These are phyloP conservation scores for Antheraea pernyi DNA, from an alignment of 1,140 invertebrate species.

Conservation along the genomic window DNA sequence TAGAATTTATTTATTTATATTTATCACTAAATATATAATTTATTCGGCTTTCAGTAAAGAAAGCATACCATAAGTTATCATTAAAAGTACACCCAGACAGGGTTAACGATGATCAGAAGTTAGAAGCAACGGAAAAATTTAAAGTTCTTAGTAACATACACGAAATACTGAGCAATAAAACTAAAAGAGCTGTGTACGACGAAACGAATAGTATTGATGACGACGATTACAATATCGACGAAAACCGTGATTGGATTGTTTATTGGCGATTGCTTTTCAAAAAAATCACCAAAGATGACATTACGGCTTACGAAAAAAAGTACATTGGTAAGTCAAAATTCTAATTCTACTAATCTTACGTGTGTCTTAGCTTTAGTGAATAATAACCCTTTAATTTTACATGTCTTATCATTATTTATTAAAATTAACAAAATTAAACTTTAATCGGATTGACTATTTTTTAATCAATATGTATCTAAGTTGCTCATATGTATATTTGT, in stretches of 20 bases:
- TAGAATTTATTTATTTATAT: not conserved
- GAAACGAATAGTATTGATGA: constrained; percentile 91
- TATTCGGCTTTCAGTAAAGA: constrained; percentile 85
- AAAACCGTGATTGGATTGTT: constrained; percentile 89
- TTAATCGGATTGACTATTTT: too few species aligned
- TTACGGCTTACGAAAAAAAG: constrained; percentile 90
- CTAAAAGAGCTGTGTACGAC: constrained; percentile 93
- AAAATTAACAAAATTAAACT: too few species aligned
- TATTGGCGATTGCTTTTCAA: constrained; percentile 95
- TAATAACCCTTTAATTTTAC: too few species aligned
- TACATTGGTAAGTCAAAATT: constrained; percentile 84
- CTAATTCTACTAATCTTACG: too few species aligned
- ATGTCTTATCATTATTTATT: too few species aligned
- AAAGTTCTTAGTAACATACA: constrained; percentile 95
- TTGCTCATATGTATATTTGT: too few species aligned
- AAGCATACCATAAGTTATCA: constrained; percentile 95
- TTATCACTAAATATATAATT: not conserved
- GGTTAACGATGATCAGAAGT: constrained; percentile 88
- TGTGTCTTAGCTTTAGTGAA: too few species aligned
- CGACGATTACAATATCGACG: constrained; percentile 84
- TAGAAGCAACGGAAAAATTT: constrained; percentile 94
- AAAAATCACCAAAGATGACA: constrained; percentile 91
- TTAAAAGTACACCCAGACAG: constrained; percentile 95
- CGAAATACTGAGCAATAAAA: constrained; percentile 90
- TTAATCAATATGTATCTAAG: too few species aligned